Evolutionary conservation across 2,113 vertebrate genomes (phyloP).

Genomic region (Silurus meridionalis): DNA sequence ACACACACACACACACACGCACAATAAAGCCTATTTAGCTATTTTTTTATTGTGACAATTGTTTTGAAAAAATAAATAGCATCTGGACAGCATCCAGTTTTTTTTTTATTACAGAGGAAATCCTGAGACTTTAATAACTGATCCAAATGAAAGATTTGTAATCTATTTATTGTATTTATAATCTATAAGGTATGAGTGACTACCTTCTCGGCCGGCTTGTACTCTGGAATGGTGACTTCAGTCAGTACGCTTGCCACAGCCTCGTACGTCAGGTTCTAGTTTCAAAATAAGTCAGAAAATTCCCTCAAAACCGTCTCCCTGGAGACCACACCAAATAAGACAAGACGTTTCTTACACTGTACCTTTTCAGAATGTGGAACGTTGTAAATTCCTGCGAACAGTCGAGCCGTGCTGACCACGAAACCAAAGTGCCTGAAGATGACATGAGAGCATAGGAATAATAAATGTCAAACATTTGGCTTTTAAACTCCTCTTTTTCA

Average conservation of each 20-base stretch:
- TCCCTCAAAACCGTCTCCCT: too few relatives aligned
- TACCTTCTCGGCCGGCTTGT: conserved; percentile 92
- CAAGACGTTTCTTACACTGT: conserved; percentile 16
- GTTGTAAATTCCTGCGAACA: conserved; percentile 84
- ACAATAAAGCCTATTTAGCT: background rate
- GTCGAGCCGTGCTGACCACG: conserved; percentile 86
- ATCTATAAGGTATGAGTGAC: conserved; percentile 6
- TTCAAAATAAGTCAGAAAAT: background rate
- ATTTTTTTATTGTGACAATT: background rate
- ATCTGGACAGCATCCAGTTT: background rate
- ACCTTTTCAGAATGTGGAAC: conserved; percentile 88
- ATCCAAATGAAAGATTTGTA: background rate
- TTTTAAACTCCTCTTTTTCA: background rate
- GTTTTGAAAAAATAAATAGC: background rate
- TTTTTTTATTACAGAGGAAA: background rate
- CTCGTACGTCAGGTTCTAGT: conserved; percentile 83
- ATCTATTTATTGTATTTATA: background rate
- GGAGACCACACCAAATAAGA: background rate
- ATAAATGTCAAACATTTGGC: background rate
- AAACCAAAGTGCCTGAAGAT: conserved; percentile 85
- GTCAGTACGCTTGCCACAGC: conserved; percentile 76
- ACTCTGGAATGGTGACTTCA: conserved; percentile 83
- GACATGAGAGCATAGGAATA: conserved; percentile 39
- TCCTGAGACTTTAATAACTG: background rate
- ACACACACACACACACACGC: background rate